Evolutionary conservation across 2,113 vertebrate genomes (phyloP).

Genomic region (Gobio gobio): DNA sequence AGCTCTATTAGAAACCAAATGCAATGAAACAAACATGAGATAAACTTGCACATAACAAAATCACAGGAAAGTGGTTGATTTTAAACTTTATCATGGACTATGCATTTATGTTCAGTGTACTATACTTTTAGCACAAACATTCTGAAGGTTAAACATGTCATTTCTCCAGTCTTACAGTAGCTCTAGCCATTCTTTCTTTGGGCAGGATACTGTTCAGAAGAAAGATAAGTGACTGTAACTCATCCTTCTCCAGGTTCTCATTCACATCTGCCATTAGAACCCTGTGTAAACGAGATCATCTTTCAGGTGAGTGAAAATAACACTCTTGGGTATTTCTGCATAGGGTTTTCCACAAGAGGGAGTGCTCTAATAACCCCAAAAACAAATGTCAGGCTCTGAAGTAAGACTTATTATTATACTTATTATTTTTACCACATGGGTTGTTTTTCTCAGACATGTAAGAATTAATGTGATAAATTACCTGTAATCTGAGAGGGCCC

Average conservation of each 20-base stretch:
- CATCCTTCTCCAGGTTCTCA: constrained; percentile 18
- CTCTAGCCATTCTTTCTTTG: constrained; percentile 28
- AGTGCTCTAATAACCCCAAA: neutral
- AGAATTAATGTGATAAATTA: neutral
- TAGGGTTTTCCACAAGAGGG: neutral
- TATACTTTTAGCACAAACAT: too few relatives aligned
- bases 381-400: neutral
- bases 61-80: neutral
- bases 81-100: neutral
- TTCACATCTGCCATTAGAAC: constrained; percentile 50
- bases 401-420: neutral
- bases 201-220: constrained; percentile 36
- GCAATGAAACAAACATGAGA: neutral
- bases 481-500: constrained; percentile 49
- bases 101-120: neutral
- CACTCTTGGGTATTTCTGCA: neutral
- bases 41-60: neutral
- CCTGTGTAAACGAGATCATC: constrained; percentile 9
- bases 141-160: neutral
- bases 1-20: constrained; percentile 71
- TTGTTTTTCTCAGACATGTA: neutral
- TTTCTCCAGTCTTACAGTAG: constrained; percentile 32
- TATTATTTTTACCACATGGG: neutral
- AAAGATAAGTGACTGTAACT: constrained; percentile 43
- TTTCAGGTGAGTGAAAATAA: neutral